Conservation (phyloP, 2,888 invertebrate genomes). For the Agrochola litura region DNA sequence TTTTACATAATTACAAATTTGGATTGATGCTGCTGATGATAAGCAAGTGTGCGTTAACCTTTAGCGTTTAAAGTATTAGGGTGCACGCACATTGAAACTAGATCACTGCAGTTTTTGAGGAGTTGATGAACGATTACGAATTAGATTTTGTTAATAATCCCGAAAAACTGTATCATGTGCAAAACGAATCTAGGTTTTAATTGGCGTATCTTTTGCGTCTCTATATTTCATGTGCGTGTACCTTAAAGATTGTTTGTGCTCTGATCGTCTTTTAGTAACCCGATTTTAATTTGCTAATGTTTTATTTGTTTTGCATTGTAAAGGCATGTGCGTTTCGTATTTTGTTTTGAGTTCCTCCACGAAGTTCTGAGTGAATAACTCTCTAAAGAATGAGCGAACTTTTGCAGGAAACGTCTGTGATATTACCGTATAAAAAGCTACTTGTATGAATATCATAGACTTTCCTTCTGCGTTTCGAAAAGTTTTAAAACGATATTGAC, state of each 20-base stretch:
- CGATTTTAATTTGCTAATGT: conserved; percentile 43
- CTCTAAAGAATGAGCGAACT: neutral
- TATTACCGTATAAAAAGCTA: conserved; percentile 7
- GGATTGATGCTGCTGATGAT: conserved; percentile 2
- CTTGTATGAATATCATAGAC: conserved; percentile 5
- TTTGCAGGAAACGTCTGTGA: neutral
- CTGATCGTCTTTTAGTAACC: conserved; percentile 12
- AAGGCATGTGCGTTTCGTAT: conserved; percentile 60
- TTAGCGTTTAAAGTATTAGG: conserved; percentile 3
- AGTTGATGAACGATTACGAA: neutral
- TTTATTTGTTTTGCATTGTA: conserved; percentile 53
- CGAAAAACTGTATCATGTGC: neutral
- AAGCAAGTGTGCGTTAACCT: conserved; percentile 25
- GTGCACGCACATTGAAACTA: conserved; percentile 31
- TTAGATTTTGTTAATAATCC: neutral
- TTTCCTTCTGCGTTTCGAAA: neutral
- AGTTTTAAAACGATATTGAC: neutral
- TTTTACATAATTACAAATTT: neutral
- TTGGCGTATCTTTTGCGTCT: neutral
- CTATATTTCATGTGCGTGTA: conserved; percentile 24
- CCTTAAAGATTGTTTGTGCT: neutral
- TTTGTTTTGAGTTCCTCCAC: conserved; percentile 2
- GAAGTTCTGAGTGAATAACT: neutral
- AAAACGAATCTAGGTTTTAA: neutral
- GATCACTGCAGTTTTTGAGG: neutral